These are phyloP conservation scores for Columbina picui DNA, from an alignment of 2,113 vertebrate species.

Conservation along the genomic window DNA sequence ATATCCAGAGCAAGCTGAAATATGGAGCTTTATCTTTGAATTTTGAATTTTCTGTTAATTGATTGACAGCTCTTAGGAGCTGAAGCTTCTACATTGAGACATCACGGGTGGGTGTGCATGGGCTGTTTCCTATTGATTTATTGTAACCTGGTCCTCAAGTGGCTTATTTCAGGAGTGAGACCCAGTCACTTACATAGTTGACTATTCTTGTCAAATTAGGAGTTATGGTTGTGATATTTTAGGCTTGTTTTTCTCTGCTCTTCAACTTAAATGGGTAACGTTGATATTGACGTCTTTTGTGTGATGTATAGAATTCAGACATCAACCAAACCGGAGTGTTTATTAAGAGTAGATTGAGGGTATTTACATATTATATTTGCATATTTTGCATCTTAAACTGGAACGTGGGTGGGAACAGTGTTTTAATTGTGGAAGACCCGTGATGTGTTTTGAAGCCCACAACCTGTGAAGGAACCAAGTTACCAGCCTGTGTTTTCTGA, in stretches of 20 bases:
- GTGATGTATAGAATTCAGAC: not conserved
- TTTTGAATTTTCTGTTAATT: not conserved
- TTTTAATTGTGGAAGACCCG: not conserved
- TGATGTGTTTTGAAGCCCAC: not conserved
- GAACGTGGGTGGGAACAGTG: not conserved
- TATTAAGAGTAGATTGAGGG: not conserved
- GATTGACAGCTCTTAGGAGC: not conserved
- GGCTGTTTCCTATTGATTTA: not conserved
- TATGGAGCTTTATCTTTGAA: too few relatives aligned
- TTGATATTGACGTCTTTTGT: not conserved
- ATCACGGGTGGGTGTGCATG: not conserved
- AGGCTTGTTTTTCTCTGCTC: not conserved
- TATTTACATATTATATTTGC: conserved; percentile 7
- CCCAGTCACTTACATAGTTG: not conserved
- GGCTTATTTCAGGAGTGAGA: not conserved
- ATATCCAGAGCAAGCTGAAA: not conserved
- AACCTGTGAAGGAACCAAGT: not conserved
- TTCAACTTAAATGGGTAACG: not conserved
- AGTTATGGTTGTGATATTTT: not conserved
- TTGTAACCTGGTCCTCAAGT: not conserved
- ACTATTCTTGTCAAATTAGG: not conserved
- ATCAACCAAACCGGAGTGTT: not conserved
- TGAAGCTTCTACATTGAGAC: accelerated
- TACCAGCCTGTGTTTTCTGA: not conserved
- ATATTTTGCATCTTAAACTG: not conserved